Evolutionary conservation across 2,888 invertebrate genomes (phyloP).

Genomic region (Acrobasis repandana): DNA sequence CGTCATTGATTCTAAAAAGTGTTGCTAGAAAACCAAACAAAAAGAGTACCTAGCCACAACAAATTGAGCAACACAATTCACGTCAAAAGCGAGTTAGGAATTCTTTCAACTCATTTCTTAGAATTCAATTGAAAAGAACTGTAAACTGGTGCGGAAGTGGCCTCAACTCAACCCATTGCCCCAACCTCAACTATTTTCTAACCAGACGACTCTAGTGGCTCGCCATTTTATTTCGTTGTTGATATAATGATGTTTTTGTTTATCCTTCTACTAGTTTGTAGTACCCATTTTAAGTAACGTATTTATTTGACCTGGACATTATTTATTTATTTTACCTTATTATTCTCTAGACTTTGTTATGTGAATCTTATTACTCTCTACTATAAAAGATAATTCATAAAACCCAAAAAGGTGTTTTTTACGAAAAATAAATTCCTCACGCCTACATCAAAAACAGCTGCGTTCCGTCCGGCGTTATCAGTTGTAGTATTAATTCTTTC

Average conservation of each 20-base stretch:
- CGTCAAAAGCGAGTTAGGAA: conserved; percentile 16
- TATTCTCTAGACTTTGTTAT: too few relatives aligned
- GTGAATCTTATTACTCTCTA: too few relatives aligned
- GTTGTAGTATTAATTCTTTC: too few relatives aligned
- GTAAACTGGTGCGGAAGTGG: conserved; percentile 19
- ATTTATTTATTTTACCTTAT: too few relatives aligned
- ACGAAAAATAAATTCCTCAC: too few relatives aligned
- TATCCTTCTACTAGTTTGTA: background rate
- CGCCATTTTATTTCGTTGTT: background rate
- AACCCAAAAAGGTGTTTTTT: too few relatives aligned
- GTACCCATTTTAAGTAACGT: too few relatives aligned
- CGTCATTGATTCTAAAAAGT: too few relatives aligned
- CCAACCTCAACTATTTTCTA: conserved; percentile 15
- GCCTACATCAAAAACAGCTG: too few relatives aligned
- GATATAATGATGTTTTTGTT: background rate
- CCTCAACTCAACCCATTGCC: background rate
- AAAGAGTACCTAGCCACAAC: background rate
- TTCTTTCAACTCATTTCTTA: conserved; percentile 16
- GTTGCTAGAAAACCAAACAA: background rate
- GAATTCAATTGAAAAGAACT: conserved; percentile 19
- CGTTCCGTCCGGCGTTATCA: too few relatives aligned
- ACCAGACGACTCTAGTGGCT: background rate
- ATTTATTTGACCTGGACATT: too few relatives aligned
- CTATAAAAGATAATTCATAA: too few relatives aligned
- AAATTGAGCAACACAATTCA: conserved; percentile 16